Evolutionary conservation across 1,140 invertebrate genomes (phyloP), one percentile per base, ranked within the genome.

Genomic region (Camponotus floridanus): DNA sequence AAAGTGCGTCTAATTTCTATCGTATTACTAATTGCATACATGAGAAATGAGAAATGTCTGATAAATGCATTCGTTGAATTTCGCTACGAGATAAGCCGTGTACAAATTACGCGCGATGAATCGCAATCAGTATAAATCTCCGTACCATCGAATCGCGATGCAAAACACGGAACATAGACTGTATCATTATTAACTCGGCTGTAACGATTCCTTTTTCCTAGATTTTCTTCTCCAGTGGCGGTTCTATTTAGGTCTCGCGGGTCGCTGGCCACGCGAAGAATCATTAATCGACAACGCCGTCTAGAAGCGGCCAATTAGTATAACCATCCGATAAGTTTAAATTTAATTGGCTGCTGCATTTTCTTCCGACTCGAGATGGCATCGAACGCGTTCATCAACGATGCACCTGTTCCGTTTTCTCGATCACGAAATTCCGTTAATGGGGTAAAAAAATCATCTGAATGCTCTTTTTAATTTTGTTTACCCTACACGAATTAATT

Each of bases 241-340:
- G 39, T 70, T 48, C 55, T 51, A 87, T 84, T 76, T 45, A 57
- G 15, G 11, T 86, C 13, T 51, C 42, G 83, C 42, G 1, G 26
- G 15, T 21, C 42, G 78, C 39, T 78, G 11, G n/a, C 31, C 39
- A 45, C 33, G 74, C 42, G 42, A 15, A 18, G 73, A 74, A 79
- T 80, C 36, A 90, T 87, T 71, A 78, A 79, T 87, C 67, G 61
- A 74, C n/a, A 57, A 87, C 45, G 31, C 33, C 48, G 21, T 26
- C 61, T 65, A 80, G 87, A 86, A 86, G 57, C 81, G 59, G 31
- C 76, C 86, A 91, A 91, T 91, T 91, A 91, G 76, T 88, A 70
- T 85, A 88, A 91, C 91, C 71, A 85, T 15, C 26, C 73, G 83
- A 91, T 90, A 74, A 87, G 91, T 87, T 88, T 80, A 57, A 88